A percentile compares a stretch with the other conserved stretches of the same genome.
Conservation (phyloP, 2,113 vertebrate species). For the Phalacrocorax carbo region DNA sequence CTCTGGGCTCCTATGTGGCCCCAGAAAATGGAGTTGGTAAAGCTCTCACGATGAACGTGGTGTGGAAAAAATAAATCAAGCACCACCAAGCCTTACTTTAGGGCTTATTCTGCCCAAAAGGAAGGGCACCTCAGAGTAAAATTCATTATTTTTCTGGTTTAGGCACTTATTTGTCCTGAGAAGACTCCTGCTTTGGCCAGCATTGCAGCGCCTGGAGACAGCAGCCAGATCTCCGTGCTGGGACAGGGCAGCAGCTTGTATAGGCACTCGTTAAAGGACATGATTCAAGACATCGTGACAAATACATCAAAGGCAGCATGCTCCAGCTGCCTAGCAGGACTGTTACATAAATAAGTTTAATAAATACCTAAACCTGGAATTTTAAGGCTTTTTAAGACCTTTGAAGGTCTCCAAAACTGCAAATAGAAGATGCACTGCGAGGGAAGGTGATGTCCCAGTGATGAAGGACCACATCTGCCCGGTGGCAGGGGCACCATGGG, state of each 20-base stretch:
- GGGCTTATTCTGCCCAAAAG: neutral
- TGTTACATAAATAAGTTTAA: neutral
- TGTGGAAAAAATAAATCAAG: neutral
- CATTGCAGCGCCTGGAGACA: neutral
- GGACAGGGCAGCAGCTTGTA: neutral
- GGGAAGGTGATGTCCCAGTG: neutral
- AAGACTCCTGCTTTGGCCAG: neutral
- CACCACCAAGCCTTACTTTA: neutral
- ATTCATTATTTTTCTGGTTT: neutral
- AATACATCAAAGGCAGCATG: neutral
- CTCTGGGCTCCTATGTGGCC: neutral
- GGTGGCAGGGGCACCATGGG: fast-evolving
- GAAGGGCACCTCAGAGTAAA: neutral
- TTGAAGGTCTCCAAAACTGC: neutral
- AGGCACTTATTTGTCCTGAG: neutral
- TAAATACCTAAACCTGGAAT: neutral
- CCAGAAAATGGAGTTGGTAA: neutral
- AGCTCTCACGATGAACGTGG: neutral
- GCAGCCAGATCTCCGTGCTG: neutral
- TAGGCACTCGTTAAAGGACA: neutral
- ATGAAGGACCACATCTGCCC: neutral
- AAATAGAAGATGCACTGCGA: neutral
- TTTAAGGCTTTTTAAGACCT: neutral
- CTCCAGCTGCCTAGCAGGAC: neutral
- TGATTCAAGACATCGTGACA: neutral